These are phyloP conservation scores for Ericerus pela DNA, from an alignment of 1,140 invertebrate species.

Conservation along the genomic window DNA sequence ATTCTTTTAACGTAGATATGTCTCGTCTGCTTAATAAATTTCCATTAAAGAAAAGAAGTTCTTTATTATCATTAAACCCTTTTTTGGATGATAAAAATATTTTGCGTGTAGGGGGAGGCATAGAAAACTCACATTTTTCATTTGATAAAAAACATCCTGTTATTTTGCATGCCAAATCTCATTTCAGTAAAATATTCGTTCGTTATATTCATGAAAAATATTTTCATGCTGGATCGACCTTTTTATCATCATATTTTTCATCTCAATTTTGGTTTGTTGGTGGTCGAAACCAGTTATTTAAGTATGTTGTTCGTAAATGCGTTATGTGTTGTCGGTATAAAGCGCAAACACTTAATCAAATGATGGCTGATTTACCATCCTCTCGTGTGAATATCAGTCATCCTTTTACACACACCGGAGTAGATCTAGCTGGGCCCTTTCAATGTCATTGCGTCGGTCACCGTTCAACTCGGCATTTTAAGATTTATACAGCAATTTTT, in stretches of 20 bases:
- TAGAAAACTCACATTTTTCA: constrained; percentile 15
- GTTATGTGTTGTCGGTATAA: constrained; percentile 22
- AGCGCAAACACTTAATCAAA: constrained; percentile 14
- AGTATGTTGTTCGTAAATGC: constrained; percentile 22
- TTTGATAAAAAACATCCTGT: constrained; percentile 17
- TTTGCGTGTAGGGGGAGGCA: constrained; percentile 16
- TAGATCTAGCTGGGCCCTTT: constrained; percentile 33
- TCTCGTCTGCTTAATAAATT: too few relatives aligned
- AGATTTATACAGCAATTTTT: constrained; percentile 32
- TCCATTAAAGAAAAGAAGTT: too few relatives aligned
- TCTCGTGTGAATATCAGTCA: constrained; percentile 21
- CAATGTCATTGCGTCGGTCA: too few relatives aligned
- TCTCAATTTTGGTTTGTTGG: constrained; percentile 26
- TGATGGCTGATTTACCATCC: constrained; percentile 28
- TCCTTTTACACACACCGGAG: constrained; percentile 27
- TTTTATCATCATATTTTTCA: constrained; percentile 20
- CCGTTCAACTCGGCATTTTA: constrained; percentile 23
- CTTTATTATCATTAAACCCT: too few relatives aligned
- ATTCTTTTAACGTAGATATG: too few relatives aligned
- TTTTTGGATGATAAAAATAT: constrained; percentile 16
- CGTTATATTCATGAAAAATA: constrained; percentile 23
- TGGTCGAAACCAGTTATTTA: constrained; percentile 20
- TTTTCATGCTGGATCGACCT: constrained; percentile 25
- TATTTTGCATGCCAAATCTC: constrained; percentile 13
- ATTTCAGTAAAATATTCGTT: constrained; percentile 28